Base-by-base conservation (phyloP, 2,888 invertebrate genomes). In the Meganola albula region DNA sequence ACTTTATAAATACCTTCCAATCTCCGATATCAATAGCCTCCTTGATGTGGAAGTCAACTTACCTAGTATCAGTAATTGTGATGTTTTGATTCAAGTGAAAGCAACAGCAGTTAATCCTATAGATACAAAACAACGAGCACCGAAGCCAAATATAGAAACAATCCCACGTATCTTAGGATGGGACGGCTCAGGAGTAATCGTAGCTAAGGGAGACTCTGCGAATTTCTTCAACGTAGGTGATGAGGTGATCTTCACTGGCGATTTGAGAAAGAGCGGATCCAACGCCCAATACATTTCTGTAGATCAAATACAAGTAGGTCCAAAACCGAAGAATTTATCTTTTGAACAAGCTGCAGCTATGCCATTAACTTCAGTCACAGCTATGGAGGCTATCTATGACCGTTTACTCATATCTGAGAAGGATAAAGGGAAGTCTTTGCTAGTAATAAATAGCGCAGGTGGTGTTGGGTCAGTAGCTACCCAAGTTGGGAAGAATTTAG, bases 341-440 rank as follows among this genome's bases (percentile, higher is more conserved):
- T 84, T 77, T 40, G 80, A 79, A 49, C 59, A 84, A 61, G 79
- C 83, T 7, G 84, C 82, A 12, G 80, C 84, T 0, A 74, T 84
- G 72, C 84, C 83, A 7, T 48, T 82, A 8, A 74, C 74, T 2
- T 36, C 75, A 6, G 63, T 75, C 2, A 80, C 83, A 3, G 80
- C 83, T 8, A 75, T 65, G 37, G 83, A 82, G 44, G 58, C 74
- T 10, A 42, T 84, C 10, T 70, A 58, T 44, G 83, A 84, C 29
- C 65, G 82, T 2, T 40, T 84, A 22, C 33, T 61, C 10, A 21
- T 84, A n/a, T 63, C 78, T 8, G 71, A 72, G 10, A 76, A 75
- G 35, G 80, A 82, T 46, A 69, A 59, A 42, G 78, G 74, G 2
- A 83, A 75, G 43, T 55, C 72, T 11, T 44, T 84, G 5, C 51